Conservation (phyloP, 2,113 vertebrate genomes). For the Alligator sinensis region DNA sequence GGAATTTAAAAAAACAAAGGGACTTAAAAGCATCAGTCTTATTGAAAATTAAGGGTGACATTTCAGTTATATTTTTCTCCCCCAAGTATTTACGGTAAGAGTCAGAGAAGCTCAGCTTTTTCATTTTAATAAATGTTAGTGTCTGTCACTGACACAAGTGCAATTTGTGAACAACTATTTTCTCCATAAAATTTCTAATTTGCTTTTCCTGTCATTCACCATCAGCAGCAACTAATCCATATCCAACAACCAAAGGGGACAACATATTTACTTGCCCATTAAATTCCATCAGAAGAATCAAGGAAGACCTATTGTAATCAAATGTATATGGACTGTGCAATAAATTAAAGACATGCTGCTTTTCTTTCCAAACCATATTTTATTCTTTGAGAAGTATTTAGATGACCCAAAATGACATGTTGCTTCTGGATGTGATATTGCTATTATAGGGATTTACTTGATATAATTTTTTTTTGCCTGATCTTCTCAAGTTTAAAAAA, state of each 20-base stretch:
- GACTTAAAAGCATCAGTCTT: constrained; percentile 49
- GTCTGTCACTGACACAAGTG: background rate
- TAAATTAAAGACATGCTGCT: constrained; percentile 50
- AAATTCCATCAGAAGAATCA: no score
- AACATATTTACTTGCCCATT: rapidly evolving
- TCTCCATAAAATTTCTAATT: background rate
- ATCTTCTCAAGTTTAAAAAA: constrained; percentile 57
- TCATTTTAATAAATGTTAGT: constrained; percentile 17
- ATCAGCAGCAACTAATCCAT: constrained; percentile 7
- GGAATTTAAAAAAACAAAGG: constrained; percentile 35
- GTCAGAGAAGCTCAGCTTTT: background rate
- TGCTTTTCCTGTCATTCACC: background rate
- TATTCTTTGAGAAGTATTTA: constrained; percentile 67
- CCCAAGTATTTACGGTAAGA: constrained; percentile 15
- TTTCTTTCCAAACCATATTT: constrained; percentile 68
- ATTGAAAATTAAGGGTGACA: constrained; percentile 43
- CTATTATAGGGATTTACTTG: constrained; percentile 60
- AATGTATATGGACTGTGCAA: no score
- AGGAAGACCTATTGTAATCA: no score
- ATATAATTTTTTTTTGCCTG: constrained; percentile 42
- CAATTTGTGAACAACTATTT: constrained; percentile 22
- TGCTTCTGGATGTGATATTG: constrained; percentile 64
- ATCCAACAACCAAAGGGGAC: rapidly evolving
- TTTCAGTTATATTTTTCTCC: constrained; percentile 47
- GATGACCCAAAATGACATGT: constrained; percentile 60